Base-by-base conservation (phyloP, 1,140 invertebrate species). In the Pseudomyrmex dendroicus region DNA sequence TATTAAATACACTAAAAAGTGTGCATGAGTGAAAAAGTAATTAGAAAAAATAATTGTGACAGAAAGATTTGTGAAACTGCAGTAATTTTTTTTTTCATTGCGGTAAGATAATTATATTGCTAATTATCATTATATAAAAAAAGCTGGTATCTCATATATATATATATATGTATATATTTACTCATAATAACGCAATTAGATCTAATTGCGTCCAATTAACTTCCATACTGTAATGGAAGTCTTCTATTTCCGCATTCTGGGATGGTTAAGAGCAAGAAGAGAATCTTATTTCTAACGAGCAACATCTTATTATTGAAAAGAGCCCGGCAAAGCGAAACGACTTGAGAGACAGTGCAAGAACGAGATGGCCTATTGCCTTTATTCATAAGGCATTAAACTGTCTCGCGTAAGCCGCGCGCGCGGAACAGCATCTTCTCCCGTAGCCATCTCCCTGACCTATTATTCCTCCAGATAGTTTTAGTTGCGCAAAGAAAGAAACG, bases 301-400 rank as follows among this genome's bases (percentile, higher is more conserved):
- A 48, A 20, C 4, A 44, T 48, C 44, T 61, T 61, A 25, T 73
- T 73, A 73, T 59, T 73, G 44, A 8, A 73, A 73, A 46, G 44
- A 61, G 17, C 20, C 8, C 8, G 20, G 13, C 12, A 12, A 22
- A 35, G 4, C 56, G 52, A 72, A 13, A 44, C 17, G 46, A 0
- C 57, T 52, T 10, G 35, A 12, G 35, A 7, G 35, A 35, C 35
- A 52, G 56, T 59, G 13, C 48, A 68, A 52, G 50, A 52, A 68
- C 48, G 17, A 56, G 15, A 52, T 17, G 2, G 20, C 20, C 20
- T 61, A 73, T 61, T 61, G 25, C 44, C 44, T 73, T 73, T 73
- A 73, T 73, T 73, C 35, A 73, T 59, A 59, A 61, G 57, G 20
- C 56, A 61, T 73, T 73, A 73, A 73, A 73, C 17, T 61, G 35